Conservation (phyloP, 2,888 invertebrate species). For the Conchocele bisecta region DNA sequence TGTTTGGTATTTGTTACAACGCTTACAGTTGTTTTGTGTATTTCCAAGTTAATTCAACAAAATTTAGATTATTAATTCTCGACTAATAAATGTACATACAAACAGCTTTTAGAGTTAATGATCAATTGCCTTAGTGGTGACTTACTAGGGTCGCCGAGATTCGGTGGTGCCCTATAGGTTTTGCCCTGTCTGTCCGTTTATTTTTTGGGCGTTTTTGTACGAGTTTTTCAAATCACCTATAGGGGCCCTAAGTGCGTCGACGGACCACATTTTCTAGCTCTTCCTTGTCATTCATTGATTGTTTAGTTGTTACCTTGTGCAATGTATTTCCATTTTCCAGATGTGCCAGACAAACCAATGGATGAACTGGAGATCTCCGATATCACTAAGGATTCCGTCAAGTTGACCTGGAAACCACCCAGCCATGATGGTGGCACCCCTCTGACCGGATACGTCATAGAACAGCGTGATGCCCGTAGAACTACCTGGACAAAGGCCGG, state of each 20-base stretch:
- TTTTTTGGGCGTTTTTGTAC: too few relatives aligned
- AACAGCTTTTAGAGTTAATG: not conserved
- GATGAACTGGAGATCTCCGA: constrained; percentile 72
- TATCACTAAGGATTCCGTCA: constrained; percentile 70
- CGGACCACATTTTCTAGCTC: too few relatives aligned
- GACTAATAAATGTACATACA: not conserved
- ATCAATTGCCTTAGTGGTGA: not conserved
- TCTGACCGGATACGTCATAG: constrained; percentile 75
- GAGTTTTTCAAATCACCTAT: too few relatives aligned
- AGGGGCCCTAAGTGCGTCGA: too few relatives aligned
- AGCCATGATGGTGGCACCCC: constrained; percentile 80
- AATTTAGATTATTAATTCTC: too few relatives aligned
- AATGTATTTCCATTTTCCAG: constrained; percentile 58
- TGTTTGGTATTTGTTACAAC: too few relatives aligned
- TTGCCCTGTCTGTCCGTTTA: too few relatives aligned
- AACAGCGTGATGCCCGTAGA: constrained; percentile 92
- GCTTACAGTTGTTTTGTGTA: too few relatives aligned
- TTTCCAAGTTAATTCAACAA: too few relatives aligned
- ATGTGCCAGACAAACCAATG: constrained; percentile 74
- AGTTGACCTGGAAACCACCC: constrained; percentile 79
- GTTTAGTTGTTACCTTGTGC: not conserved
- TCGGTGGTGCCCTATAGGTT: too few relatives aligned
- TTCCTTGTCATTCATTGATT: not conserved
- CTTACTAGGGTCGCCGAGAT: too few relatives aligned
- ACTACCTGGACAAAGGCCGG: constrained; percentile 88